phyloP scores from a whole-genome alignment of 2,888 invertebrate species.

The Ctena decussata region DNA sequence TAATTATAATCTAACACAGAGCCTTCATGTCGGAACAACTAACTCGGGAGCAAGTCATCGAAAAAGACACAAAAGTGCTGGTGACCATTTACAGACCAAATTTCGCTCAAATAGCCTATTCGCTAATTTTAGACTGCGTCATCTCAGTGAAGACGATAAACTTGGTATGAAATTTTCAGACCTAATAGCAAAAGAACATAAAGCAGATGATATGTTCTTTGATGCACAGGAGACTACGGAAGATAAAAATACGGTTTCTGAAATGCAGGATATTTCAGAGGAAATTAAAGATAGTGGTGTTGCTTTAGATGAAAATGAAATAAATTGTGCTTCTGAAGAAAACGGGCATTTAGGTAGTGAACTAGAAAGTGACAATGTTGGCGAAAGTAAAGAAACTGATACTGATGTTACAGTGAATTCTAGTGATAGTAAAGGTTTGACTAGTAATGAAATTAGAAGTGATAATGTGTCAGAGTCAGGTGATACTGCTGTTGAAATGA shows the following conservation, averaged over 20 bases:
- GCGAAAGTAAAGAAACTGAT: background rate
- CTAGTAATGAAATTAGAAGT: background rate
- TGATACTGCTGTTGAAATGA: conserved; percentile 6
- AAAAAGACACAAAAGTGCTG: conserved; percentile 86
- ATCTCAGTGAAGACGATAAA: conserved; percentile 63
- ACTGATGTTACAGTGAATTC: background rate
- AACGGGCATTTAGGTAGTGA: background rate
- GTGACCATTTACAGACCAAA: conserved; percentile 70
- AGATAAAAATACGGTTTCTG: conserved; percentile 24
- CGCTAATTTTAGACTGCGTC: conserved; percentile 72
- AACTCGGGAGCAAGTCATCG: conserved; percentile 65
- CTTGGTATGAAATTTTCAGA: conserved; percentile 66
- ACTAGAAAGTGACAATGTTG: background rate
- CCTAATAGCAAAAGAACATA: conserved; percentile 55
- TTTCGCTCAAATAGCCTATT: conserved; percentile 78
- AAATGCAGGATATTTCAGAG: conserved; percentile 56
- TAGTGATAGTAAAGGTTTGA: background rate
- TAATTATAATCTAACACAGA: conserved; percentile 57
- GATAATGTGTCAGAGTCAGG: background rate
- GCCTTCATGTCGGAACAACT: conserved; percentile 58
- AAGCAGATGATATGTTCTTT: conserved; percentile 50
- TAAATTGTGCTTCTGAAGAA: conserved; percentile 13
- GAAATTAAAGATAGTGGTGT: conserved; percentile 78
- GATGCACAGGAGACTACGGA: conserved; percentile 47
- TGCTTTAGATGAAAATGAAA: conserved; percentile 68